phyloP scores from a whole-genome alignment of 2,888 invertebrate genomes.

The Mythimna albipuncta region DNA sequence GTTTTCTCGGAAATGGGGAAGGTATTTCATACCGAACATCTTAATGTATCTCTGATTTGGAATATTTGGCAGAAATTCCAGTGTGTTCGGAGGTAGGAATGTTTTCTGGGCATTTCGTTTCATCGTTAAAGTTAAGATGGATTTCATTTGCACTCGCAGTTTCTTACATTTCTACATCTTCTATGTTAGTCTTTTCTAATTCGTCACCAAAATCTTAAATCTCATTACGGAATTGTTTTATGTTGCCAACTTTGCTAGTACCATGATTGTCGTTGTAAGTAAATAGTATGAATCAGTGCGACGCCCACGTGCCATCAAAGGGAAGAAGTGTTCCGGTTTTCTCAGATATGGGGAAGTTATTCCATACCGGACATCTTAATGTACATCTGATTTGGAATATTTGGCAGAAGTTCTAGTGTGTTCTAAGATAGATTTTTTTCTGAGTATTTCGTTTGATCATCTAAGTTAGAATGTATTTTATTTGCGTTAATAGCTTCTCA shows the following conservation, averaged over 20 bases:
- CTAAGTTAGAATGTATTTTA: neutral
- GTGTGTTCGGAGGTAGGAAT: neutral
- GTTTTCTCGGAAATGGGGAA: slow-evolving; percentile 73
- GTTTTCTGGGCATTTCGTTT: neutral
- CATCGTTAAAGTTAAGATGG: neutral
- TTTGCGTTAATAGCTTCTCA: neutral
- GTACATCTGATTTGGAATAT: slow-evolving; percentile 42
- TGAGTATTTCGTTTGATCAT: neutral
- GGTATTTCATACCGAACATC: slow-evolving; percentile 70
- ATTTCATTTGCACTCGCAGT: neutral
- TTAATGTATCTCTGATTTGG: slow-evolving; percentile 52
- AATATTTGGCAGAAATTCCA: slow-evolving; percentile 20
- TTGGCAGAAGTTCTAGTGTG: slow-evolving; percentile 17
- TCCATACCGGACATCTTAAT: slow-evolving; percentile 69
- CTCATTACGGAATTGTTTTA: neutral
- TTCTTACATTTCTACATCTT: neutral
- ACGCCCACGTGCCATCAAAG: slow-evolving; percentile 57
- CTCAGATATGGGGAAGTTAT: slow-evolving; percentile 69
- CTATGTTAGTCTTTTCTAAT: neutral
- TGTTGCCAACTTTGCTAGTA: neutral
- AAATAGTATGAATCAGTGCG: slow-evolving; percentile 40
- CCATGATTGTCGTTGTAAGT: slow-evolving; percentile 14
- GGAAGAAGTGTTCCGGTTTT: slow-evolving; percentile 72
- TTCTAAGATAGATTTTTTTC: neutral
- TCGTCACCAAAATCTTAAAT: neutral